These are phyloP conservation scores for Cinara cedri DNA, from an alignment of 2,888 invertebrate genomes.

Conservation along the genomic window DNA sequence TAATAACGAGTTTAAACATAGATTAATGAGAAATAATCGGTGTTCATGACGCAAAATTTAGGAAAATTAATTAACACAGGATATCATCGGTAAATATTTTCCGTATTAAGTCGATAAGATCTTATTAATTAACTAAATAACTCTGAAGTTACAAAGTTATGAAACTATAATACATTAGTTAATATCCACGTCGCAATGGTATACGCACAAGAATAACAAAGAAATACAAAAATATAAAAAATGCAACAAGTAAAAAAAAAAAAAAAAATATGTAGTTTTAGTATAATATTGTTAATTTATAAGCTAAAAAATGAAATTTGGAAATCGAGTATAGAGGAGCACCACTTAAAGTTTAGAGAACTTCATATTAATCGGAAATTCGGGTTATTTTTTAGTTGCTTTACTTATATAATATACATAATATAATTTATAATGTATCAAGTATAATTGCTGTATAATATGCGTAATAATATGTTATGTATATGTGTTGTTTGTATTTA, in stretches of 20 bases:
- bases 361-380: background rate
- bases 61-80: conserved; percentile 6
- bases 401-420: too few species aligned
- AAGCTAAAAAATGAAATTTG: background rate
- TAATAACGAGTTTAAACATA: background rate
- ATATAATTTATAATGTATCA: too few species aligned
- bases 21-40: background rate
- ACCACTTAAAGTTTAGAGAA: background rate
- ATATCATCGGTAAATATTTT: background rate
- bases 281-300: background rate
- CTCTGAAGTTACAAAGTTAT: background rate
- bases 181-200: background rate
- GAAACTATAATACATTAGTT: background rate
- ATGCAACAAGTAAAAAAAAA: background rate
- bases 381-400: background rate
- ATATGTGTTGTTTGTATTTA: too few species aligned
- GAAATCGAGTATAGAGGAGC: background rate
- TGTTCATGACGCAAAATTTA: background rate
- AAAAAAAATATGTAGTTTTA: background rate
- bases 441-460: too few species aligned
- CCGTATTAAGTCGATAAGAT: background rate
- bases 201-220: background rate
- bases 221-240: conserved; percentile 35
- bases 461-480: too few species aligned
- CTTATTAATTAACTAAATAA: conserved; percentile 4